Conservation (phyloP, 2,888 invertebrate species). For the Agrypnus murinus region DNA sequence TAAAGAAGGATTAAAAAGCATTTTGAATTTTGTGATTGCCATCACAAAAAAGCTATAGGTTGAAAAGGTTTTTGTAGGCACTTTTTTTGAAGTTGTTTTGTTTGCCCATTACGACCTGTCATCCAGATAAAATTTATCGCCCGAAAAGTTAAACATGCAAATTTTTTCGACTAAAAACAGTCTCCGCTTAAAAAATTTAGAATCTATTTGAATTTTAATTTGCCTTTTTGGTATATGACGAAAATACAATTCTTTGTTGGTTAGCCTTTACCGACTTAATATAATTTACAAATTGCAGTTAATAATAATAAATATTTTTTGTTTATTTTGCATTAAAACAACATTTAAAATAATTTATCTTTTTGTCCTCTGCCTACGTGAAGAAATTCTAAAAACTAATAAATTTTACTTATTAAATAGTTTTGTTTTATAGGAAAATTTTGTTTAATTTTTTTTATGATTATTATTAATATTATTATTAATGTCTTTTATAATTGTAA, state of each 20-base stretch:
- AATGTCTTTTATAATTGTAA: neutral
- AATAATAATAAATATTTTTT: neutral
- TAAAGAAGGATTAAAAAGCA: too few species aligned
- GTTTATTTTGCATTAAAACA: too few species aligned
- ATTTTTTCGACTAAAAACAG: slow-evolving; percentile 41
- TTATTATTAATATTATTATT: too few species aligned
- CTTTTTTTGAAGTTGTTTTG: slow-evolving; percentile 35
- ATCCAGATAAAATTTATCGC: slow-evolving; percentile 44
- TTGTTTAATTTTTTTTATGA: too few species aligned
- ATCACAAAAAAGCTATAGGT: slow-evolving; percentile 38
- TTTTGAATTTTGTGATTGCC: slow-evolving; percentile 23
- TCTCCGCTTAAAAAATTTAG: slow-evolving; percentile 35
- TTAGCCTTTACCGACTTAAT: slow-evolving; percentile 4
- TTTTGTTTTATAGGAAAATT: too few species aligned
- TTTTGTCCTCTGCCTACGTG: too few species aligned
- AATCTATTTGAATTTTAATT: slow-evolving; percentile 51
- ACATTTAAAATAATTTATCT: too few species aligned
- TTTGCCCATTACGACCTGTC: slow-evolving; percentile 48
- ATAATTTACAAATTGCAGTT: slow-evolving; percentile 18
- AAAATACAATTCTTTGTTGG: slow-evolving; percentile 9
- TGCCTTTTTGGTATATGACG: slow-evolving; percentile 8
- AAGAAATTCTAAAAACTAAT: too few species aligned
- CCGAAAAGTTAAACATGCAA: slow-evolving; percentile 48
- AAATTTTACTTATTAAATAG: too few species aligned
- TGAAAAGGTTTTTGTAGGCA: slow-evolving; percentile 35